phyloP scores from a whole-genome alignment of 2,888 invertebrate species.

The Clivina fossor region DNA sequence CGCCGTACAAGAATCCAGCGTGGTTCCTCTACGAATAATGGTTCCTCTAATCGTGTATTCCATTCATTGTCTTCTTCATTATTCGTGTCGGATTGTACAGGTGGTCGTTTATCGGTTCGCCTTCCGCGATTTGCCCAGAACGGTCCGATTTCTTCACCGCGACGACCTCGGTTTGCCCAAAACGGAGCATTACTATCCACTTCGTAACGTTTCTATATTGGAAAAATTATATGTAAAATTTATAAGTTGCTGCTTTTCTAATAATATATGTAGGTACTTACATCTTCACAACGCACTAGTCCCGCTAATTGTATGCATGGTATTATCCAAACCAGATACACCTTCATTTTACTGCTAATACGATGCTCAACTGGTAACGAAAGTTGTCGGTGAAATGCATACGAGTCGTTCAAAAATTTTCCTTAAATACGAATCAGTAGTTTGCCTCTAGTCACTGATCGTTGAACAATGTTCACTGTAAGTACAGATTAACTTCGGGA shows the following conservation, averaged over 20 bases:
- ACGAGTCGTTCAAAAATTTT: constrained; percentile 22
- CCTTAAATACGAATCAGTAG: constrained; percentile 21
- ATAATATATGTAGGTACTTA: too few relatives aligned
- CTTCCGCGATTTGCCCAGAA: constrained; percentile 59
- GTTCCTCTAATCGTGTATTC: constrained; percentile 48
- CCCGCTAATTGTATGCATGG: constrained; percentile 13
- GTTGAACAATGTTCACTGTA: constrained; percentile 35
- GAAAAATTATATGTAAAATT: not conserved
- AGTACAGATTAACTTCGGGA: constrained; percentile 50
- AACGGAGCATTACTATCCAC: constrained; percentile 36
- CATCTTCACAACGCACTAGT: constrained; percentile 12
- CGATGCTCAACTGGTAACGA: not conserved
- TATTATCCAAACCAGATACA: constrained; percentile 16
- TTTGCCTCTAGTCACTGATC: constrained; percentile 1
- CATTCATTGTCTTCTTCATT: constrained; percentile 44
- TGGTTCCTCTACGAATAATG: constrained; percentile 59
- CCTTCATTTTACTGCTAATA: constrained; percentile 5
- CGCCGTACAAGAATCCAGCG: constrained; percentile 57
- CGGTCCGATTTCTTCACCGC: constrained; percentile 48
- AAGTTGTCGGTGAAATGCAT: constrained; percentile 9
- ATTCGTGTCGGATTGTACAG: constrained; percentile 12
- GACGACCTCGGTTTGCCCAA: constrained; percentile 40
- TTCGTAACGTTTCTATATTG: constrained; percentile 43
- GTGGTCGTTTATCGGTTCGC: constrained; percentile 43
- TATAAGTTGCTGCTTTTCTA: not conserved